Conservation (phyloP, 35 echinoderm and acorn worm species). For the Lytechinus variegatus region DNA sequence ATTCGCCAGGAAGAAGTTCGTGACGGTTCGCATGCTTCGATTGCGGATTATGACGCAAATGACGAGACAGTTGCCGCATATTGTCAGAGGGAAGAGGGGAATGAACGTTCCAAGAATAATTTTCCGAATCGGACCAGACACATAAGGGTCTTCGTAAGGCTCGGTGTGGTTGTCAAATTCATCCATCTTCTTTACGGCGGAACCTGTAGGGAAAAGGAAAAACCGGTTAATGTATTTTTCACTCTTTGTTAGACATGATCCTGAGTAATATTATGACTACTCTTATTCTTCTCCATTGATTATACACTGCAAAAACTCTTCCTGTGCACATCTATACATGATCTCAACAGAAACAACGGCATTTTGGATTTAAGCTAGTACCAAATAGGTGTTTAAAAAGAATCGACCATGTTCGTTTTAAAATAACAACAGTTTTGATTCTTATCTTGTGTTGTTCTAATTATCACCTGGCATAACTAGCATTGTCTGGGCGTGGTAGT, state of each 20-base stretch:
- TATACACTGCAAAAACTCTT: too few species aligned
- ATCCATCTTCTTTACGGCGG: neutral
- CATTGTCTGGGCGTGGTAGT: too few species aligned
- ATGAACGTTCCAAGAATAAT: conserved; percentile 77
- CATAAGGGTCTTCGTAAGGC: conserved; percentile 67
- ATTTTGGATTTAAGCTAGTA: too few species aligned
- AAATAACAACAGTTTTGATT: too few species aligned
- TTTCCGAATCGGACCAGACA: conserved; percentile 55
- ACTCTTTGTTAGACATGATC: neutral
- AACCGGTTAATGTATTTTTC: neutral
- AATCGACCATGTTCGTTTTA: too few species aligned
- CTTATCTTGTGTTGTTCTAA: too few species aligned
- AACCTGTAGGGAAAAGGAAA: neutral
- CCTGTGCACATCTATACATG: too few species aligned
- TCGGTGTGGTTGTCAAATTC: neutral
- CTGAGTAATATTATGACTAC: neutral
- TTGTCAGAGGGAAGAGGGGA: conserved; percentile 61
- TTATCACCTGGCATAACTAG: too few species aligned
- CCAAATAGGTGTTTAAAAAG: too few species aligned
- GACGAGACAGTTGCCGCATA: conserved; percentile 86
- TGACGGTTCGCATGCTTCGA: conserved; percentile 88
- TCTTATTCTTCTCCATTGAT: too few species aligned
- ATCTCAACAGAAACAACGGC: too few species aligned
- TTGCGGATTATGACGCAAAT: conserved; percentile 86
- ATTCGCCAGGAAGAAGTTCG: conserved; percentile 95